These are phyloP conservation scores for Dione vanillae DNA, from an alignment of 2,888 invertebrate species.

Conservation along the genomic window DNA sequence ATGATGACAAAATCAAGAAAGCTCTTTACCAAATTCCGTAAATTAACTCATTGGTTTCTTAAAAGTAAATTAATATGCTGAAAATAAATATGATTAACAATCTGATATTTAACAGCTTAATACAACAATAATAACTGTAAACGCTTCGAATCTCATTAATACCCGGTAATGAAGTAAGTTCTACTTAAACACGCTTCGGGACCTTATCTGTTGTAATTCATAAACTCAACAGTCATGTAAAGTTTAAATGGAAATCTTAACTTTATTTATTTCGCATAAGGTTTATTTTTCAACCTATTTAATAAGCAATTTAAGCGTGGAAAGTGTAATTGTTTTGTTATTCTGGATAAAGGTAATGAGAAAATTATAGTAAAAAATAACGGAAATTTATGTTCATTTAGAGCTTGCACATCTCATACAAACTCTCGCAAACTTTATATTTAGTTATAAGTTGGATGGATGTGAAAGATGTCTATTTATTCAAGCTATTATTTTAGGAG, in stretches of 20 bases:
- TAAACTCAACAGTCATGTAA: slow-evolving; percentile 57
- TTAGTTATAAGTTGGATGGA: not conserved
- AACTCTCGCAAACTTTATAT: not conserved
- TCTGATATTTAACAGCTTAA: slow-evolving; percentile 32
- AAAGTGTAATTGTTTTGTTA: slow-evolving; percentile 19
- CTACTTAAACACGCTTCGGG: slow-evolving; percentile 77
- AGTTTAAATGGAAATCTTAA: slow-evolving; percentile 59
- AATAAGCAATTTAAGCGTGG: slow-evolving; percentile 18
- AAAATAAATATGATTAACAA: not conserved
- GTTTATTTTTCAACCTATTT: slow-evolving; percentile 2
- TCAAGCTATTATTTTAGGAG: slow-evolving; percentile 61
- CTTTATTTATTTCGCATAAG: slow-evolving; percentile 57
- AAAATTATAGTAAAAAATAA: slow-evolving; percentile 12
- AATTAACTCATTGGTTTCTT: not conserved
- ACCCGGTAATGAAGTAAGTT: slow-evolving; percentile 79
- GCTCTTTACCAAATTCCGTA: no score
- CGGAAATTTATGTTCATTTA: slow-evolving; percentile 4
- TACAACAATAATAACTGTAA: slow-evolving; percentile 63
- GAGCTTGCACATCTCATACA: not conserved
- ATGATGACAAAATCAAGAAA: no score
- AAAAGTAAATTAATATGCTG: not conserved
- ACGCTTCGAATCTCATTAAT: slow-evolving; percentile 74
- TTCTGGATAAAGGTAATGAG: not conserved
- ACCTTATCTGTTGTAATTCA: slow-evolving; percentile 71
- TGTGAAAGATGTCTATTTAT: slow-evolving; percentile 15